phyloP scores from a whole-genome alignment of 2,888 invertebrate species.

The Cabera pusaria region DNA sequence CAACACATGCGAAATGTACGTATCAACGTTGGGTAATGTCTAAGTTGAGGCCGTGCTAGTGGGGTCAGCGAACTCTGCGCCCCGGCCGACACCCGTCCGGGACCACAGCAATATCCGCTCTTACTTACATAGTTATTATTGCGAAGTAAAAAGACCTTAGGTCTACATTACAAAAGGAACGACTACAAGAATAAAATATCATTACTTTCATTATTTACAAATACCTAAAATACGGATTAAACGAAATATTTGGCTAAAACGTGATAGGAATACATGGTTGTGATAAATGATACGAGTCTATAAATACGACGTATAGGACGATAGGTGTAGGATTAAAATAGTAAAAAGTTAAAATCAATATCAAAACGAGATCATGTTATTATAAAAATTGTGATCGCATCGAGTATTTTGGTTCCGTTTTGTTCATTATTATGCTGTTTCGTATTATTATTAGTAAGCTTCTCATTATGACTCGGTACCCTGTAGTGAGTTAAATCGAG shows the following conservation, averaged over 20 bases:
- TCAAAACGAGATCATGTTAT: constrained; percentile 48
- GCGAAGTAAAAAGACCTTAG: constrained; percentile 76
- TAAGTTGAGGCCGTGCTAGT: constrained; percentile 38
- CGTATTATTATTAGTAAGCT: constrained; percentile 42
- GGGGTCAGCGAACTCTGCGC: too few relatives aligned
- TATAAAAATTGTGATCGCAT: constrained; percentile 70
- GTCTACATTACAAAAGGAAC: constrained; percentile 72
- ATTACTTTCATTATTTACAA: constrained; percentile 68
- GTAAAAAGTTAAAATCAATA: constrained; percentile 46
- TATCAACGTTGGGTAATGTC: constrained; percentile 58
- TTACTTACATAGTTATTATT: too few relatives aligned
- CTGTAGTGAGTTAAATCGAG: constrained; percentile 71
- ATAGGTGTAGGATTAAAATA: constrained; percentile 40
- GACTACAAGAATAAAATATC: constrained; percentile 73
- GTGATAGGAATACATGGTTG: constrained; percentile 71
- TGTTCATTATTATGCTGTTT: constrained; percentile 59
- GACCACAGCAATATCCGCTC: too few relatives aligned
- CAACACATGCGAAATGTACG: constrained; percentile 78
- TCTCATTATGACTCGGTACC: constrained; percentile 67
- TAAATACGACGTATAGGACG: constrained; percentile 51
- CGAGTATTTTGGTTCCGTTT: constrained; percentile 69
- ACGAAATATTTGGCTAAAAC: constrained; percentile 81
- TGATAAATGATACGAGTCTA: constrained; percentile 56
- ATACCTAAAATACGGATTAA: constrained; percentile 69
- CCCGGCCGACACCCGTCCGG: too few relatives aligned